Conservation (phyloP, 1,140 invertebrate genomes). For the Tetramorium simillimum region DNA sequence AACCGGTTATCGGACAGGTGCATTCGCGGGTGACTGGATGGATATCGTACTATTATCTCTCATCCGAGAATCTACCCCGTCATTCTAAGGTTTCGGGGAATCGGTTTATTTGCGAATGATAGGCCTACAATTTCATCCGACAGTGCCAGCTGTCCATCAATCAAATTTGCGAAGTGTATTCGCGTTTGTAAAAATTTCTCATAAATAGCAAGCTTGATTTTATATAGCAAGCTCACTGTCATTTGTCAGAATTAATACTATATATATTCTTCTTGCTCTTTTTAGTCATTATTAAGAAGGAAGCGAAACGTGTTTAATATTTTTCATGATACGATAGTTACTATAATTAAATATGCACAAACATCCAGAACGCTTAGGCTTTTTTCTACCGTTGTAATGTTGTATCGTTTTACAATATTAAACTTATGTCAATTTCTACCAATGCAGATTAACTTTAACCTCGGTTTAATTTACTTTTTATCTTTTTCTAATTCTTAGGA, state of each 20-base stretch:
- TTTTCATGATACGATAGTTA: background rate
- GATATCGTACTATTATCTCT: slow-evolving; percentile 34
- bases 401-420: background rate
- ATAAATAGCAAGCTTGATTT: background rate
- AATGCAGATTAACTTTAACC: too few species aligned
- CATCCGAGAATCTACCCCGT: background rate
- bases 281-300: background rate
- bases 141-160: background rate
- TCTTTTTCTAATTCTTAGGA: too few species aligned
- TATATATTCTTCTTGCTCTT: background rate
- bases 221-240: background rate
- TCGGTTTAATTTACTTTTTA: too few species aligned
- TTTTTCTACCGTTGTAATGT: background rate
- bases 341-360: background rate
- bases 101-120: slow-evolving; percentile 18
- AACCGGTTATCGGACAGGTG: slow-evolving; percentile 24
- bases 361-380: background rate
- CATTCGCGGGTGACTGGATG: slow-evolving; percentile 27
- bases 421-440: too few species aligned
- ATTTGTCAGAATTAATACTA: slow-evolving; percentile 1
- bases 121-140: background rate
- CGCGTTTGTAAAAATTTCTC: background rate
- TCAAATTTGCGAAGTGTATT: slow-evolving; percentile 3
- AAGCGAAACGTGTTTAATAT: background rate
- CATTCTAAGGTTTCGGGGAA: slow-evolving; percentile 5